These are phyloP conservation scores for Crambe crambe DNA, from an alignment of 37 sponge, comb jelly and placozoan species.

Conservation along the genomic window DNA sequence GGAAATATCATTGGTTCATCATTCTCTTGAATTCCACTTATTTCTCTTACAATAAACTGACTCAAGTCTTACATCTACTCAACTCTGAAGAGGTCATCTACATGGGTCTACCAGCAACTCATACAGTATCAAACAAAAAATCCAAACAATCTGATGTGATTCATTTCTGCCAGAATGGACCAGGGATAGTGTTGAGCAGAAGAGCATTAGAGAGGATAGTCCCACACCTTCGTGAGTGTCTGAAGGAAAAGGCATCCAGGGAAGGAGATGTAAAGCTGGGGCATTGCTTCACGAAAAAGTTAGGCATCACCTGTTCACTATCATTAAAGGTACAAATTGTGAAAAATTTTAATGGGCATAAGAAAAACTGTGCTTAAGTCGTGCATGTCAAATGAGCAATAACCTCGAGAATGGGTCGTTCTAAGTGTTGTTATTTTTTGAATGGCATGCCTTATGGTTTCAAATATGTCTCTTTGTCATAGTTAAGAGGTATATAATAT, in stretches of 20 bases:
- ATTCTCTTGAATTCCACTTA: slow-evolving; percentile 46
- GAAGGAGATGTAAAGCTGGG: slow-evolving; percentile 62
- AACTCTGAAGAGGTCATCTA: slow-evolving; percentile 41
- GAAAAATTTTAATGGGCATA: too few species aligned
- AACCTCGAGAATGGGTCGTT: too few species aligned
- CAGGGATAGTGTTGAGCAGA: slow-evolving; percentile 65
- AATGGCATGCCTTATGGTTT: too few species aligned
- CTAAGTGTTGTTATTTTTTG: too few species aligned
- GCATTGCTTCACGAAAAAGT: slow-evolving; percentile 47
- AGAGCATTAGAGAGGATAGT: slow-evolving; percentile 33
- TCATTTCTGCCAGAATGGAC: slow-evolving; percentile 53
- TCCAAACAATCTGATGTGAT: too few species aligned
- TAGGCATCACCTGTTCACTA: slow-evolving; percentile 43
- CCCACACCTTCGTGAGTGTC: slow-evolving; percentile 44
- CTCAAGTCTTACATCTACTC: slow-evolving; percentile 27
- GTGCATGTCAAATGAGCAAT: too few species aligned
- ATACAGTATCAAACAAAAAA: too few species aligned
- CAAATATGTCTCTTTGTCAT: too few species aligned
- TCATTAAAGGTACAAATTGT: slow-evolving; percentile 11
- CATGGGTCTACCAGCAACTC: slow-evolving; percentile 40
- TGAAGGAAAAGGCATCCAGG: slow-evolving; percentile 12
- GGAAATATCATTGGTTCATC: slow-evolving; percentile 68
- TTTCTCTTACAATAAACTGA: slow-evolving; percentile 20
- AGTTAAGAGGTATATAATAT: too few species aligned
- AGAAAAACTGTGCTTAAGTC: too few species aligned